Conservation (phyloP, 2,113 vertebrate genomes). For the Crotalus helleri region DNA sequence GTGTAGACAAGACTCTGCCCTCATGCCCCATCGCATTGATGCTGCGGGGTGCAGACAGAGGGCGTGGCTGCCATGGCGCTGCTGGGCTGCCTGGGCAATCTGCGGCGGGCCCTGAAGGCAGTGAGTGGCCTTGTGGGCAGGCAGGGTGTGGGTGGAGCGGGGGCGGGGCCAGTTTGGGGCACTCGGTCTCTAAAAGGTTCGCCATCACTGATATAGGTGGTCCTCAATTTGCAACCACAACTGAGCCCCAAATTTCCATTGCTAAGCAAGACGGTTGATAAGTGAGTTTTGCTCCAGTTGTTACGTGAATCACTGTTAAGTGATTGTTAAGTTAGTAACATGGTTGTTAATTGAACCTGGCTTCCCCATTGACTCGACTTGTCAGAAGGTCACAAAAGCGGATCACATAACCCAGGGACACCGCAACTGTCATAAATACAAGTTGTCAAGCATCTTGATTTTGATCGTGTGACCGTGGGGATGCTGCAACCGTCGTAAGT, state of each 20-base stretch:
- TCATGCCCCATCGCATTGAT: no score
- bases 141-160: no score
- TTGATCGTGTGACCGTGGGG: not conserved
- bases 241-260: not conserved
- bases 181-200: no score
- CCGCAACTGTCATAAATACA: not conserved
- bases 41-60: no score
- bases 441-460: not conserved
- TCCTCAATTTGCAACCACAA: not conserved
- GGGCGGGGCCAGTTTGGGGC: no score
- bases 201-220: not conserved
- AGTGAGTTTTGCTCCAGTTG: not conserved
- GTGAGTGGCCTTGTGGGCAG: no score
- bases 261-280: not conserved
- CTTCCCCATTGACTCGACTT: not conserved
- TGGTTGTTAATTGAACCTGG: not conserved
- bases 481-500: no score
- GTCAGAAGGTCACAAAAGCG: not conserved
- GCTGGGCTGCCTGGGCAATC: no score
- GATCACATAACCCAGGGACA: not conserved
- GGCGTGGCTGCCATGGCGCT: no score
- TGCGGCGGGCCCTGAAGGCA: no score
- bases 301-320: not conserved
- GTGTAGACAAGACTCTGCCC: no score
- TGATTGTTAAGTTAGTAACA: not conserved